These are phyloP conservation scores for Steinernema carpocapsae DNA, from an alignment of 2,888 invertebrate genomes.

Conservation along the genomic window DNA sequence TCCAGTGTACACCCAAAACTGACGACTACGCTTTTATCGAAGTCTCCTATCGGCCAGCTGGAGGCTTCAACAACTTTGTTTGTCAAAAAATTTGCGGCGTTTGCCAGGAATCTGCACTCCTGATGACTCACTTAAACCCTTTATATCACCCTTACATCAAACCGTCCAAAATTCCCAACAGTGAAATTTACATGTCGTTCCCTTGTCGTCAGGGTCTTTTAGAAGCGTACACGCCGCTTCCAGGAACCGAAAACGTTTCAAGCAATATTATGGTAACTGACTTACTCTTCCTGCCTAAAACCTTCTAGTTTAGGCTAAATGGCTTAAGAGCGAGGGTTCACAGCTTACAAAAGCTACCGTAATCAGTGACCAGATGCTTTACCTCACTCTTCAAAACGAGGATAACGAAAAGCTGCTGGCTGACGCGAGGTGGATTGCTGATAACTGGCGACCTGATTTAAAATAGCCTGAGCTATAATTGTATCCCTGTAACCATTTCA, in stretches of 20 bases:
- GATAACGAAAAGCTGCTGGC: not conserved
- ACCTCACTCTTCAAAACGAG: not conserved
- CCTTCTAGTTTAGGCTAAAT: not conserved
- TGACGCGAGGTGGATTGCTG: not conserved
- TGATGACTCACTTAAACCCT: not conserved
- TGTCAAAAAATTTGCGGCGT: constrained; percentile 3
- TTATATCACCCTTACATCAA: not conserved
- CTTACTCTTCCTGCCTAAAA: not conserved
- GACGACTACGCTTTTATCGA: constrained; percentile 13
- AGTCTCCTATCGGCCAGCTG: constrained; percentile 13
- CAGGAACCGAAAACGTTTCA: not conserved
- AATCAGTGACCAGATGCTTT: constrained; percentile 6
- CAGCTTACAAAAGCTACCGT: not conserved
- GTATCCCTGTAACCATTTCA: not conserved
- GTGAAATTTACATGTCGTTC: not conserved
- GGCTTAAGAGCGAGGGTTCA: not conserved
- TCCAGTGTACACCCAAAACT: not conserved
- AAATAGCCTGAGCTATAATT: not conserved
- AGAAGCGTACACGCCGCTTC: not conserved
- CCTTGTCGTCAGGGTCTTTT: not conserved
- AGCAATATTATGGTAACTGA: not conserved
- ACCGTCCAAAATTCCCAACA: not conserved
- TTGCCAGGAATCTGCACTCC: constrained; percentile 4
- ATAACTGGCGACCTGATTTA: not conserved
- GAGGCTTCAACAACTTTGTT: not conserved